These are phyloP conservation scores for Bubo blakistoni DNA, from an alignment of 2,113 vertebrate genomes.

Conservation along the genomic window DNA sequence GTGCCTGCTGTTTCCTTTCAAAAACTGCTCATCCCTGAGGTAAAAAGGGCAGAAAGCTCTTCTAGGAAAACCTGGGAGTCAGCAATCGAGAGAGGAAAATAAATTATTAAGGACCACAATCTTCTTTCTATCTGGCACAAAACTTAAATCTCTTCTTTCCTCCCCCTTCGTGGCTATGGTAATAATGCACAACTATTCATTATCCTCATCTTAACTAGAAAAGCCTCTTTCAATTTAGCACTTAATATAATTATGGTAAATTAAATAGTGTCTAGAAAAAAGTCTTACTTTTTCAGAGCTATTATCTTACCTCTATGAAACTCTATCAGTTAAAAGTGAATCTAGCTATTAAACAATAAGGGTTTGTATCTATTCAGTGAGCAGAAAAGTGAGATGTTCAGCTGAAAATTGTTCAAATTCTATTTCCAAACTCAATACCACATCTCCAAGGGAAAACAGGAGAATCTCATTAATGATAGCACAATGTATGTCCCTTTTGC, in stretches of 20 bases:
- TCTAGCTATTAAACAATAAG: constrained; percentile 7
- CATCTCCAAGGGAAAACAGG: neutral
- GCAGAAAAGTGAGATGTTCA: constrained; percentile 7
- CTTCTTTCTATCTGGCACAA: neutral
- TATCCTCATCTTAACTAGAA: constrained; percentile 18
- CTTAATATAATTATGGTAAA: constrained; percentile 38
- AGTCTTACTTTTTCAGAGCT: neutral
- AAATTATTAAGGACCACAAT: neutral
- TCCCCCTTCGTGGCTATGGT: neutral
- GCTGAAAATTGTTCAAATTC: constrained; percentile 2
- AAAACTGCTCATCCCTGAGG: neutral
- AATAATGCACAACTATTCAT: constrained; percentile 1
- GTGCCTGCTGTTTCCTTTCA: neutral
- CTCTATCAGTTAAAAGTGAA: constrained; percentile 6
- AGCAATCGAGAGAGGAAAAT: neutral
- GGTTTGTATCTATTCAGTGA: neutral
- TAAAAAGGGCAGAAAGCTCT: neutral
- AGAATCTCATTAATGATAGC: neutral
- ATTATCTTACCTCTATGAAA: constrained; percentile 1
- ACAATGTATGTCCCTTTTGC: neutral
- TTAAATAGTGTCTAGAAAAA: constrained; percentile 13
- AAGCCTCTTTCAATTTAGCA: constrained; percentile 41
- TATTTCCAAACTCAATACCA: neutral
- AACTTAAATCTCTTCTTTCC: neutral
- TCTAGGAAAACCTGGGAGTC: neutral